Base-by-base conservation (phyloP, 35 echinoderm and acorn worm genomes). In the Heliocidaris tuberculata region DNA sequence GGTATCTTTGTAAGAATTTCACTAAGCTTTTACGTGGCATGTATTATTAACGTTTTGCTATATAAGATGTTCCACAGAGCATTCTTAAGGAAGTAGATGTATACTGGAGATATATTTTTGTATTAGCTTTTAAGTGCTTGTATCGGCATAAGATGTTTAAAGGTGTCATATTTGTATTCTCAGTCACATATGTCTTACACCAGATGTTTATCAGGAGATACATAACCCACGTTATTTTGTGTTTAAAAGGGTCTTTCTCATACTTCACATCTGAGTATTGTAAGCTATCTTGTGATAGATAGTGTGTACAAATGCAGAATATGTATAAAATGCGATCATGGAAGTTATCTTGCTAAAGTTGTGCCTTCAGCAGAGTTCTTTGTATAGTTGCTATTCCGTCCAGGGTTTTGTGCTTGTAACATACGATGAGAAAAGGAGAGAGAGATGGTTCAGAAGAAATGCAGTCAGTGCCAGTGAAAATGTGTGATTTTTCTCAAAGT, bases 51-150 rank as follows among this genome's bases (percentile, higher is more conserved):
- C 52, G 9, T 10, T 12, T 56, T 56, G 52, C 52, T 56, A 2
- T 56, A 56, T 9, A 56, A 56, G 52, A 78, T 27, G 65, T 7
- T n/a, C 65, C 7, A 78, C 65, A 78, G 6, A 7, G 65, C 10
- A 56, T 56, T 78, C 17, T 27, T 27, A 78, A 27, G 65, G 21
- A 19, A 42, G 27, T 89, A 89, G 31, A 42, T 89, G 47, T 89
- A n/a, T 89, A 89, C 35, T 42, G 35, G 16, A 89, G 31, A 89
- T 89, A 89, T 89, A 89, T 89, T 47, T 89, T 47, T 89, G 12
- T 89, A 48, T 89, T n/a, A 47, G 87, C 17, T 5, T 86, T 29
- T 24, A 32, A 30, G 21, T 86, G 85, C 31, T 9, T 86, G 13
- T 86, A 21, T 86, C n/a, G 7, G 13, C 31, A 9, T 32, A 21